Evolutionary conservation across 1,140 invertebrate genomes (phyloP), one percentile per base, ranked within the genome.

Genomic region (Palaemon carinicauda): DNA sequence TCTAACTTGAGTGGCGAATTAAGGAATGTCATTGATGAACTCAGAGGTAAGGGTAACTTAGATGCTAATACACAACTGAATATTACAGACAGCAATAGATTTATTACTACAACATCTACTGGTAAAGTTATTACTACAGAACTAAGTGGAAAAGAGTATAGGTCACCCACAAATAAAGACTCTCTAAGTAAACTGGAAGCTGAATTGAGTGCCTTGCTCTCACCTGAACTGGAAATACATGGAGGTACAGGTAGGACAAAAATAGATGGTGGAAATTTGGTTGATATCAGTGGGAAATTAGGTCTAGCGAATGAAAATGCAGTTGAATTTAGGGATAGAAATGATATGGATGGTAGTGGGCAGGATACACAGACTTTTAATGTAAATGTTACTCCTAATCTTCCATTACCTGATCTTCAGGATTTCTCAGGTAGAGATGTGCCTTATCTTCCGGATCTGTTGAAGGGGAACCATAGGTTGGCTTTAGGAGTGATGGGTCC

Each of bases 101-200:
- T 74, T 31, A 69, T 86, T 21, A 86, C 41, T 33, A 56, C 80
- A 17, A 80, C 84, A 24, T 80, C 84, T 51, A 86, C 84, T 19
- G 33, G 50, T 24, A 79, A 80, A 24, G 73, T 69, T 21, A 21
- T 86, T 29, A 52, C 84, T 41, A 54, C 82, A 12, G 71, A 83
- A 19, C 33, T 83, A 31, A 83, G 24, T 60, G 56, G 74, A 24
- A 83, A 53, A 17, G 65, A 69, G 10, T 29, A 51, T 19, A 78
- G n/a, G 33, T 52, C 84, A 73, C 60, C 21, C 14, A 52, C 56
- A 41, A 75, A 50, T 15, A 79, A 73, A 54, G 84, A 86, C 51
- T 86, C 84, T 19, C 56, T 86, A 10, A 86, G 84, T 79, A 86
- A 86, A 33, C 84, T 86, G 27, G 84, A 86, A 65, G 84, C 84